Evolutionary conservation across 2,888 invertebrate genomes (phyloP), one percentile per base, ranked within the genome.

Genomic region (Margaritifera margaritifera): DNA sequence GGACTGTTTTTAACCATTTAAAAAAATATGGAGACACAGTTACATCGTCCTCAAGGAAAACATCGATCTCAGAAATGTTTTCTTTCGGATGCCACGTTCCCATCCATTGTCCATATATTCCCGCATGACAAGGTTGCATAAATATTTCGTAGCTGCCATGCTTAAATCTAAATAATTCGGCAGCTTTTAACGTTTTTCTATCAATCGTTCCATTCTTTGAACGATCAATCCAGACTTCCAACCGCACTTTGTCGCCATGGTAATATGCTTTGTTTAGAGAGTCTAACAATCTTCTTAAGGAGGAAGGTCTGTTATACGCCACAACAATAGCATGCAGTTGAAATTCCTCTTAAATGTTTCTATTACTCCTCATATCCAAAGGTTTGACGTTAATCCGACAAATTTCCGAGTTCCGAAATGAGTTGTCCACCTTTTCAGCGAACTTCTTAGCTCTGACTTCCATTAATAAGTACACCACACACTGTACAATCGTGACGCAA

Each of bases 1-100:
- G 84, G n/a, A 82, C 84, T 20, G 76, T 71, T 72, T 80, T 82
- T 31, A 86, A 63, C 81, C 83, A 87, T 54, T 74, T 71, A 66
- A 83, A 86, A 51, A 83, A 80, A 62, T 74, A 79, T 42, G 74
- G 80, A 0, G 86, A 85, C 2, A 86, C 77, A 20, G 79, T 78
- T 22, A 84, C 56, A 68, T 87, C 87, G 61, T 87, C 87, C 64
- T 87, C 87, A 2, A 87, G 64, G 42, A 87, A 75, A 6, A 87
- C 71, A 4, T 78, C 86, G 18, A 84, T 79, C 71, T 87, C 86
- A 6, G 78, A 71, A 19, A 71, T 74, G 61, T 80, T 71, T 4
- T 66, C 60, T 5, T 52, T 56, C 0, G 83, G 82, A 20, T 78
- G 66, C 87, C 87, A 87, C 0, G 86, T 84, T 5, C 73, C 63